These are phyloP conservation scores for Apostichopus japonicus DNA, from an alignment of 35 echinoderm and acorn worm genomes.

Conservation along the genomic window DNA sequence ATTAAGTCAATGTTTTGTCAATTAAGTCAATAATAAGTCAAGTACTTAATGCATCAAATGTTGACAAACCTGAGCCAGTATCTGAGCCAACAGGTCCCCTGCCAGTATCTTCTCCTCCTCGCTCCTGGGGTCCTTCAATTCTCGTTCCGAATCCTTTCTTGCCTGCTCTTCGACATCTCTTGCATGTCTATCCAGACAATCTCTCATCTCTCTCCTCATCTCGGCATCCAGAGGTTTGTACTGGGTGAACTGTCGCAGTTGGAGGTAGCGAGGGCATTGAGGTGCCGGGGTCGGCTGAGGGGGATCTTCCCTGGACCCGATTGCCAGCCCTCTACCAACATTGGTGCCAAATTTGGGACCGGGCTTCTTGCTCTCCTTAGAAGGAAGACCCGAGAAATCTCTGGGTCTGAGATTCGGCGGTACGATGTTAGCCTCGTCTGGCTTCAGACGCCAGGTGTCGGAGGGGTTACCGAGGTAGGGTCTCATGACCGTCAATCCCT, in stretches of 20 bases:
- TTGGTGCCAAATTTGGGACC: constrained; percentile 89
- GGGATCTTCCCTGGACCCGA: constrained; percentile 54
- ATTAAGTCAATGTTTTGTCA: too few relatives aligned
- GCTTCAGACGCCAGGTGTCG: constrained; percentile 74
- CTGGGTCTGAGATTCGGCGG: constrained; percentile 82
- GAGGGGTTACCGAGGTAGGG: constrained; percentile 63
- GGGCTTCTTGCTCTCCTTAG: constrained; percentile 64
- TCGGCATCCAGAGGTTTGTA: constrained; percentile 69
- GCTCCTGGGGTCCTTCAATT: constrained; percentile 83
- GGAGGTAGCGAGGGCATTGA: constrained; percentile 73
- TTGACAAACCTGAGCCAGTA: constrained; percentile 72
- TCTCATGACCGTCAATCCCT: constrained; percentile 90
- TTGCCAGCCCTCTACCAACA: constrained; percentile 88
- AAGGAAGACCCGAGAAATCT: constrained; percentile 78
- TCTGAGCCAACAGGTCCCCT: constrained; percentile 87
- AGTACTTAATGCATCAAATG: not conserved
- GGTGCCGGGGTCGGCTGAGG: constrained; percentile 50
- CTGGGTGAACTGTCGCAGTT: constrained; percentile 89
- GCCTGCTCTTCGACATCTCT: constrained; percentile 69
- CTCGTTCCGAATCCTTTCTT: constrained; percentile 45
- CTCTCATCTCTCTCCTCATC: constrained; percentile 73
- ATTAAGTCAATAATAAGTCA: too few relatives aligned
- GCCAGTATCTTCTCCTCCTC: constrained; percentile 84
- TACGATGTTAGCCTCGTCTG: constrained; percentile 88
- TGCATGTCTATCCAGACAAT: constrained; percentile 78